Conservation (phyloP, 1,140 invertebrate genomes). For the Nilaparvata lugens region DNA sequence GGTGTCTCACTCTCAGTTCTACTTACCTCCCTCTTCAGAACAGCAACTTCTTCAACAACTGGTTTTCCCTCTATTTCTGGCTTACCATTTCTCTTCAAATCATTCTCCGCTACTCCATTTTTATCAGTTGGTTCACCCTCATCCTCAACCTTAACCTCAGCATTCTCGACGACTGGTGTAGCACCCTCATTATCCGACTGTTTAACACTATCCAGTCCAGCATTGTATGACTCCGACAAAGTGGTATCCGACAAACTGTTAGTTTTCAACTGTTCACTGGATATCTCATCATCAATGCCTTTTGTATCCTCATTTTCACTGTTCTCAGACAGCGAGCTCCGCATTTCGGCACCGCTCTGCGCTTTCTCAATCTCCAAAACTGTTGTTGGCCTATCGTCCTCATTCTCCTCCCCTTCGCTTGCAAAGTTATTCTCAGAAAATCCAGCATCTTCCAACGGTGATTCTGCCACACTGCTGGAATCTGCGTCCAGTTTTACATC, state of each 20-base stretch:
- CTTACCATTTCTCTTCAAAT: no score
- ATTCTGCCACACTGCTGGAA: background rate
- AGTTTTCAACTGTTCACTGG: slow-evolving; percentile 22
- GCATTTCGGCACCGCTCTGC: background rate
- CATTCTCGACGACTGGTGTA: background rate
- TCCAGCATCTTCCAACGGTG: background rate
- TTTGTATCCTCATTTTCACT: slow-evolving; percentile 4
- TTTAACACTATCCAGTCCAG: slow-evolving; percentile 16
- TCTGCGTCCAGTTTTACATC: background rate
- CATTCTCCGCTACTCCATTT: no score
- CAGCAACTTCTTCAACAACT: no score
- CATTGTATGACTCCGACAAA: slow-evolving; percentile 16
- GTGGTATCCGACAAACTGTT: slow-evolving; percentile 24
- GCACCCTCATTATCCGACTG: slow-evolving; percentile 1
- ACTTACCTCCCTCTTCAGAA: no score
- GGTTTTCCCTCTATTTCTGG: no score
- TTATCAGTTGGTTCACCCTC: no score
- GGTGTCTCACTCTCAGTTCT: no score
- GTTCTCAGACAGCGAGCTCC: background rate
- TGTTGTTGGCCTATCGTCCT: slow-evolving; percentile 1
- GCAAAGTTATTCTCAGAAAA: background rate
- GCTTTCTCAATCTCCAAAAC: background rate
- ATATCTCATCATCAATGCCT: slow-evolving; percentile 19
- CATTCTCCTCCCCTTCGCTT: background rate
- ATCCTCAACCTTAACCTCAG: background rate